phyloP scores from a whole-genome alignment of 2,888 invertebrate genomes.

The Mayetiola destructor region DNA sequence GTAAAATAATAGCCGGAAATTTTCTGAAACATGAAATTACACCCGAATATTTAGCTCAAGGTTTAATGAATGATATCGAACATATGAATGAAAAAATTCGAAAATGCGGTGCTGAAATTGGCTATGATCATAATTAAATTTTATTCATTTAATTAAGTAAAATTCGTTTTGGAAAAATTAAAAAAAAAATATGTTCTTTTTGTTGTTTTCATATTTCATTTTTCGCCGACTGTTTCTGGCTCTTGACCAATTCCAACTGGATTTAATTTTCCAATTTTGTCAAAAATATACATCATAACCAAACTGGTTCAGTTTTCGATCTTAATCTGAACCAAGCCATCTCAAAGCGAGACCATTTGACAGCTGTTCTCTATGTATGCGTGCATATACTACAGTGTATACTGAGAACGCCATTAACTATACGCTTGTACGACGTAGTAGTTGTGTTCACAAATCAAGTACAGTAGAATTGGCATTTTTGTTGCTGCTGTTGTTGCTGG shows the following conservation, averaged over 20 bases:
- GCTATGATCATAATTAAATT: neutral
- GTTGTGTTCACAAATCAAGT: no score
- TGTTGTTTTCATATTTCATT: neutral
- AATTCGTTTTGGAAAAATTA: neutral
- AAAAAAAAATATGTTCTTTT: neutral
- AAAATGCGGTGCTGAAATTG: slow-evolving; percentile 22
- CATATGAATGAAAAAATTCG: slow-evolving; percentile 41
- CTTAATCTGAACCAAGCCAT: neutral
- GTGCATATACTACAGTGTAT: no score
- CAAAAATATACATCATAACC: neutral
- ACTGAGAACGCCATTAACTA: no score
- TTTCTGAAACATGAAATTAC: slow-evolving; percentile 65
- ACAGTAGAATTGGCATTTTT: neutral
- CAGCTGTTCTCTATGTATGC: slow-evolving; percentile 1
- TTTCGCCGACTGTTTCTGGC: neutral
- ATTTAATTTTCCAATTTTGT: neutral
- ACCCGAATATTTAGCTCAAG: slow-evolving; percentile 59
- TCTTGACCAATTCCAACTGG: neutral
- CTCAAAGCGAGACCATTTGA: neutral
- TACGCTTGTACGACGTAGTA: no score
- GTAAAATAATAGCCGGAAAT: slow-evolving; percentile 59
- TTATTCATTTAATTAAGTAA: no score
- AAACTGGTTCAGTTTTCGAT: neutral
- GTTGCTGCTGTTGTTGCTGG: neutral
- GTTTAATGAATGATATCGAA: slow-evolving; percentile 63